Base-by-base conservation (phyloP, 64 coral and sea anemone genomes). In the Stichodactyla helianthus region DNA sequence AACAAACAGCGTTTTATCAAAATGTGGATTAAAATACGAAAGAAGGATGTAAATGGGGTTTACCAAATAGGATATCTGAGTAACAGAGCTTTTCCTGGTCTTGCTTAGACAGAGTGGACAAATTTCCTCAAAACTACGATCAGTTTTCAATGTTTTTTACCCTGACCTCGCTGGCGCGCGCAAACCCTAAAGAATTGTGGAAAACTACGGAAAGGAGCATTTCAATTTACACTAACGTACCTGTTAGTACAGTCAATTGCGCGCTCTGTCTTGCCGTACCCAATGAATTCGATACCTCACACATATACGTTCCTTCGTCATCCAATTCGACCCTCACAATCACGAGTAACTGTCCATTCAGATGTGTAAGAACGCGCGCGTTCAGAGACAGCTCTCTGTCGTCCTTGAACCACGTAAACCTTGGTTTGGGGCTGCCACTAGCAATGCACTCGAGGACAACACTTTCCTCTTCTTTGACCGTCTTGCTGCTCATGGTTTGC, bases 381-480 rank as follows among this genome's bases (percentile, higher is more conserved):
- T 82, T 85, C 2, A 60, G 74, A 15, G 82, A 62, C 10, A 96
- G 13, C 17, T 10, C 55, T 22, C 16, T 87, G 0, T 55, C 54
- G 50, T 90, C 91, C 78, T 93, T 96, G 23, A 86, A 50, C 94
- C 94, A 96, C 0, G 54, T 55, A 53, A 96, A 83, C 2, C 71
- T 31, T 14, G 94, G 94, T 15, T 77, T 15, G 10, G 94, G 94
- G n/a, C 79, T 92, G 16, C 91, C 94, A 12, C 80, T 79, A 9
- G 88, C 91, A 5, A 74, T 71, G 84, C 94, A 96, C 18, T 96
- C 84, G 19, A 96, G 64, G 5, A 96, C 94, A 0, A 87, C 88
- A 85, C 91, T 96, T 14, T 79, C 83, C 13, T 85, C 88, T 12
- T 89, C 59, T 28, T 83, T 83, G 12, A 87, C 94, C 4, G 71